Evolutionary conservation across 2,797 vertebrate species (phyloP).

Genomic region (Helarctos malayanus): DNA sequence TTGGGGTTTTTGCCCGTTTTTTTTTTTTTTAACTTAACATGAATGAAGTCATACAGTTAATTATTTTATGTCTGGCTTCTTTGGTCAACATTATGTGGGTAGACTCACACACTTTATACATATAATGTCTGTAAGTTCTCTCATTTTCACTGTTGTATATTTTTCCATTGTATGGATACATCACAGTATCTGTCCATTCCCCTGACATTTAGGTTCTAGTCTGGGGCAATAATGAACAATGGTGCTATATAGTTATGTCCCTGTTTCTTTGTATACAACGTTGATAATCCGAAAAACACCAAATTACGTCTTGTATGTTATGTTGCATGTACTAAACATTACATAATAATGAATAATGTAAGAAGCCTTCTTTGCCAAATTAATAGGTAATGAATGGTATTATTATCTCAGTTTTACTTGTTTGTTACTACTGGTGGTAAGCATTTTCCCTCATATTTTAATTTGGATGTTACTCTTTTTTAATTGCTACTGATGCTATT

Average conservation of each 20-base stretch:
- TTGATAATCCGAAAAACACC: neutral
- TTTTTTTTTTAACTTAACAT: neutral
- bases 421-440: neutral
- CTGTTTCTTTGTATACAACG: neutral
- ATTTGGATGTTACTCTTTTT: neutral
- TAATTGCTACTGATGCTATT: neutral
- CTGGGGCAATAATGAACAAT: neutral
- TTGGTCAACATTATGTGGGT: neutral
- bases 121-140: neutral
- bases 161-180: neutral
- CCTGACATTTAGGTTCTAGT: neutral
- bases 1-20: neutral
- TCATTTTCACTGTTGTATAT: neutral
- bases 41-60: neutral
- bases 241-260: neutral
- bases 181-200: neutral
- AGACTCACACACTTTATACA: no score
- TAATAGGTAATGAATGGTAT: constrained; percentile 21
- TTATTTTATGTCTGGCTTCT: neutral
- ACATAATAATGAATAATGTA: constrained; percentile 1
- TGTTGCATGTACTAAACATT: neutral
- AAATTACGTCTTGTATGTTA: neutral
- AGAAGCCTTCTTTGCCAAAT: neutral
- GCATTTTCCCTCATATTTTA: neutral
- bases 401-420: constrained; percentile 32